phyloP scores from a whole-genome alignment of 2,888 invertebrate species.

The Villa cingulata region DNA sequence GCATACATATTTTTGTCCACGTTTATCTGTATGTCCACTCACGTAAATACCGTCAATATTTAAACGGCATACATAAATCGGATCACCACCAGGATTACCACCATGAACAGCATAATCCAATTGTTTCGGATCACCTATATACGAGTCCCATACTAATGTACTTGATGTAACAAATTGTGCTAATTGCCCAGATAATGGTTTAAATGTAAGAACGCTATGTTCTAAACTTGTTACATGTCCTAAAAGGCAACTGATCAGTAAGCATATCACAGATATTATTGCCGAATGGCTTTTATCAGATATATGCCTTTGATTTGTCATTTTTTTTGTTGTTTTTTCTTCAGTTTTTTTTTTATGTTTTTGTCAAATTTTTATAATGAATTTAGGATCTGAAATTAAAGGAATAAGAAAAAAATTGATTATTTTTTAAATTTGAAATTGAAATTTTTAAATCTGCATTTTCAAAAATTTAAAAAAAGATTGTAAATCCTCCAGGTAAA shows the following conservation, averaged over 20 bases:
- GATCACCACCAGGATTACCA: conserved; percentile 36
- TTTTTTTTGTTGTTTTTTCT: not conserved
- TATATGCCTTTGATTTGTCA: not conserved
- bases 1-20: conserved; percentile 48
- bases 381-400: not conserved
- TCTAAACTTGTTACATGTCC: conserved; percentile 18
- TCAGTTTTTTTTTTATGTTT: not conserved
- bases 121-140: conserved; percentile 36
- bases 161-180: conserved; percentile 66
- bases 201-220: conserved; percentile 28
- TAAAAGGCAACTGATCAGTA: conserved; percentile 5
- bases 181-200: conserved; percentile 29
- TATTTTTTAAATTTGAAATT: too few species aligned
- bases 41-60: conserved; percentile 58
- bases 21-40: conserved; percentile 43
- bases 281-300: not conserved
- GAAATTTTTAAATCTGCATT: too few species aligned
- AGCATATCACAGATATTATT: not conserved
- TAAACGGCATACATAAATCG: conserved; percentile 62
- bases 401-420: too few species aligned
- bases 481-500: too few species aligned
- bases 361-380: not conserved
- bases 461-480: too few species aligned
- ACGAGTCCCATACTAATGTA: conserved; percentile 60
- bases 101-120: conserved; percentile 56